Evolutionary conservation across 2,113 vertebrate species (phyloP), one percentile per base, ranked within the genome.

Genomic region (Dryoscopus gambensis): DNA sequence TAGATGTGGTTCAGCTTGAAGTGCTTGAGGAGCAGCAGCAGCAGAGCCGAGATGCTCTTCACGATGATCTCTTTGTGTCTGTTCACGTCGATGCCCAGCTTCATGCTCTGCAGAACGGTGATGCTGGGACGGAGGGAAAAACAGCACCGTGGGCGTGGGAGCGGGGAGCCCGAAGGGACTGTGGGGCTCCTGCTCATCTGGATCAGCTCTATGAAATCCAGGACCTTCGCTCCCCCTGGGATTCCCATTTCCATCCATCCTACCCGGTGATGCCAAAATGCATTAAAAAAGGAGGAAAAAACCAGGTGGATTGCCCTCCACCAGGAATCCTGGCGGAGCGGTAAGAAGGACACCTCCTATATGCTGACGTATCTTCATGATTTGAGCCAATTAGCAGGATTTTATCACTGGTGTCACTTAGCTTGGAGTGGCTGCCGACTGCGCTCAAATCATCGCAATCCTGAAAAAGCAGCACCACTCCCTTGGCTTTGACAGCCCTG

Each of bases 41-140:
- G 98, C 67, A 98, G 96, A 10, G 99, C 98, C 0, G 99, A 99
- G 94, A 99, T 99, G 95, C 99, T 99, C 97, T 99, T 99, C 39
- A 99, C 99, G 1, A 99, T 99, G 96, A 99, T 99, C 97, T 99
- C 99, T 87, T 99, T 99, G 98, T 99, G 99, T 1, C 99, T 98
- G 98, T 99, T 99, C 79, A 99, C 99, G 1, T 99, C 99, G 0
- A 99, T 99, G 55, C 99, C 99, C 95, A 99, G 96, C 64, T 99
- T 99, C 99, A 99, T 99, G 98, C 99, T 99, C 98, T 99, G 99
- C 13, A 99, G 98, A 57, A 99, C 99, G 0, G 99, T 99, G 97
- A 99, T 98, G 27, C 99, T 99, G 97, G 35, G 85, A 39, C 7
- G 49, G 39, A 31, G 87, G 31, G 47, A 35, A n/a, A 22, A 56